A percentile compares a stretch with the other conserved stretches of the same genome.
These are phyloP conservation scores for Trachelus stipa DNA, from an alignment of 2,888 invertebrate genomes.

Conservation along the genomic window DNA sequence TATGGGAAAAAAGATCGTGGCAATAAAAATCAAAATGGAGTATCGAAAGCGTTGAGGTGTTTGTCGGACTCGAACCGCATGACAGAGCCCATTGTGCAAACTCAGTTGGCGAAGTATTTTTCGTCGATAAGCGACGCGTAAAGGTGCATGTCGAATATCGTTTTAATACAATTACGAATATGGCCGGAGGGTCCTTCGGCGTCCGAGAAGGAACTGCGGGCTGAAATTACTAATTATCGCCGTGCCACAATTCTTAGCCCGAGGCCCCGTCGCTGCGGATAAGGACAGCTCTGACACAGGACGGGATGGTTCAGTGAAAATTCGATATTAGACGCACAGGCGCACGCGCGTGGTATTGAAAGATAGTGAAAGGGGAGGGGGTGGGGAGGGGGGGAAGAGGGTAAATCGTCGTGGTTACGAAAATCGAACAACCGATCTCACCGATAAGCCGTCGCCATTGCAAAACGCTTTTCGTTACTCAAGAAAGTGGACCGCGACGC, in stretches of 20 bases:
- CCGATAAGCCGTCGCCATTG: constrained; percentile 7
- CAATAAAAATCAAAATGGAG: not conserved
- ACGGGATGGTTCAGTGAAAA: not conserved
- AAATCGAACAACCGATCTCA: constrained; percentile 8
- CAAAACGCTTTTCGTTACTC: not conserved
- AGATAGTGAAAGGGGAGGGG: not conserved
- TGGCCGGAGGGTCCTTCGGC: not conserved
- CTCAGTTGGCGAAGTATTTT: not conserved
- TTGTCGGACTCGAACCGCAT: not conserved
- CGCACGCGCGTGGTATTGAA: not conserved
- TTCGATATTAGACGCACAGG: not conserved
- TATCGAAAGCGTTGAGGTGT: not conserved
- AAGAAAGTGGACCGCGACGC: constrained; percentile 7
- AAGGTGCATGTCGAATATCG: not conserved
- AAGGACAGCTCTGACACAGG: not conserved
- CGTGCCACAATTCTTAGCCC: not conserved
- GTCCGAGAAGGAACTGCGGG: not conserved
- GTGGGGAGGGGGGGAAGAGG: too few relatives aligned
- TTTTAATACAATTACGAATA: constrained; percentile 1
- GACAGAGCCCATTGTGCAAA: not conserved
- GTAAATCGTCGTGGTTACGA: not conserved
- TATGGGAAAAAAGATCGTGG: not conserved
- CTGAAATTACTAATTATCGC: constrained; percentile 8
- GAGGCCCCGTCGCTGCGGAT: not conserved
- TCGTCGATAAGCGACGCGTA: not conserved